Conservation (phyloP, 2,888 invertebrate genomes). For the Phortica okadai region DNA sequence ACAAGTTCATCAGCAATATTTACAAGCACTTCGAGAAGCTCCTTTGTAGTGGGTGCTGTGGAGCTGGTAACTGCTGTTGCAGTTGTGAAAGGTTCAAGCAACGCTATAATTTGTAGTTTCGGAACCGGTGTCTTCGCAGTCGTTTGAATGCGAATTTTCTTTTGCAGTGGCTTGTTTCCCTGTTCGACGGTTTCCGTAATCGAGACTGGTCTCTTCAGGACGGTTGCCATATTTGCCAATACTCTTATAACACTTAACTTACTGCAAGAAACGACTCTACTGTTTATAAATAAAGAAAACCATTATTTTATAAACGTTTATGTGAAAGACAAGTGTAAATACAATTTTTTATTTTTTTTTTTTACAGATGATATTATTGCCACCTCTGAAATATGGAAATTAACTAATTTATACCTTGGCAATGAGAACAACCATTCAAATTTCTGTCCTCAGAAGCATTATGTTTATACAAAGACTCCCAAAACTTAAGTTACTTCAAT, state of each 20-base stretch:
- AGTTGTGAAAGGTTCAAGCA: slow-evolving; percentile 56
- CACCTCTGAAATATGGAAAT: too few species aligned
- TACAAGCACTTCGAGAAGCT: slow-evolving; percentile 69
- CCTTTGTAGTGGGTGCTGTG: slow-evolving; percentile 47
- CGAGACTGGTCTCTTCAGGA: not conserved
- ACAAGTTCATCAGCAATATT: slow-evolving; percentile 72
- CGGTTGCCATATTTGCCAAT: not conserved
- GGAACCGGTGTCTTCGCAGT: slow-evolving; percentile 49
- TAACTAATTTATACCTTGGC: too few species aligned
- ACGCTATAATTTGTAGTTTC: slow-evolving; percentile 58
- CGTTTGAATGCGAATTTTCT: slow-evolving; percentile 70
- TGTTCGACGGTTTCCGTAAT: slow-evolving; percentile 50
- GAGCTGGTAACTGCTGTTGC: slow-evolving; percentile 1
- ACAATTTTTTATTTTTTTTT: too few species aligned
- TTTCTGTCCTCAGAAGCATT: not conserved
- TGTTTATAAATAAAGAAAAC: too few species aligned
- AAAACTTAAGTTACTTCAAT: not conserved
- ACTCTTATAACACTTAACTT: not conserved
- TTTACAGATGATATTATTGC: too few species aligned
- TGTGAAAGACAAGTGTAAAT: too few species aligned
- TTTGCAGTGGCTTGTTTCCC: slow-evolving; percentile 52
- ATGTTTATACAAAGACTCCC: not conserved
- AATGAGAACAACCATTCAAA: too few species aligned
- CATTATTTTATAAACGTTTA: too few species aligned
- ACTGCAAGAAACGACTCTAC: too few species aligned